Evolutionary conservation across 2,113 vertebrate genomes (phyloP).

Genomic region (Butorides virescens): DNA sequence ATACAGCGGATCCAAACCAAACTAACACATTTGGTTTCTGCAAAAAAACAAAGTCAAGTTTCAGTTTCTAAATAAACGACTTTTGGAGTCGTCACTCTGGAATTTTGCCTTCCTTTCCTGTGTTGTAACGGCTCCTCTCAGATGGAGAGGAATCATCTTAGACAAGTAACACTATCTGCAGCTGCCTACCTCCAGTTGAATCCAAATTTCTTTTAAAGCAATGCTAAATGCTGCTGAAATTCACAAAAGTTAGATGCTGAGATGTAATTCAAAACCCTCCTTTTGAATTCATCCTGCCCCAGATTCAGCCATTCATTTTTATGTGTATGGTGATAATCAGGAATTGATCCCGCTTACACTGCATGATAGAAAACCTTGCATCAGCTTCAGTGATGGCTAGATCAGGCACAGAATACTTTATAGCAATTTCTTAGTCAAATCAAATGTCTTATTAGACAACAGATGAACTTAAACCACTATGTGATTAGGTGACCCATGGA

Average conservation of each 20-base stretch:
- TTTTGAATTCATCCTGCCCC: neutral
- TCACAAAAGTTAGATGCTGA: neutral
- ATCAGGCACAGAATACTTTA: neutral
- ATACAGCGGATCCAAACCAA: constrained; percentile 22
- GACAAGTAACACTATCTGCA: neutral
- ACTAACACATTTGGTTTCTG: constrained; percentile 27
- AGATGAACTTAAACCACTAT: neutral
- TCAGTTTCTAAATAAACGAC: constrained; percentile 23
- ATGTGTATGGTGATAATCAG: neutral
- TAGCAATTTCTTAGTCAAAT: neutral
- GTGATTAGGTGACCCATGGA: neutral
- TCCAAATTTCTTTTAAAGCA: neutral
- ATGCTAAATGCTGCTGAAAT: neutral
- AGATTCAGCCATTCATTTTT: neutral
- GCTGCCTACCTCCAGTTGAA: neutral
- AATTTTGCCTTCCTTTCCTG: constrained; percentile 4
- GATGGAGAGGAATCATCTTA: neutral
- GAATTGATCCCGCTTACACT: neutral
- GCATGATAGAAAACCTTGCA: neutral
- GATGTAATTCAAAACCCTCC: neutral
- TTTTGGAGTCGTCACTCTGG: neutral
- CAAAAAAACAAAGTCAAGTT: constrained; percentile 13
- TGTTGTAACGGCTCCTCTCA: neutral
- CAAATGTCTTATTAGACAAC: neutral
- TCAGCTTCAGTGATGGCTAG: neutral